Evolutionary conservation across 2,888 invertebrate genomes (phyloP).

Genomic region (Linyphia triangularis): DNA sequence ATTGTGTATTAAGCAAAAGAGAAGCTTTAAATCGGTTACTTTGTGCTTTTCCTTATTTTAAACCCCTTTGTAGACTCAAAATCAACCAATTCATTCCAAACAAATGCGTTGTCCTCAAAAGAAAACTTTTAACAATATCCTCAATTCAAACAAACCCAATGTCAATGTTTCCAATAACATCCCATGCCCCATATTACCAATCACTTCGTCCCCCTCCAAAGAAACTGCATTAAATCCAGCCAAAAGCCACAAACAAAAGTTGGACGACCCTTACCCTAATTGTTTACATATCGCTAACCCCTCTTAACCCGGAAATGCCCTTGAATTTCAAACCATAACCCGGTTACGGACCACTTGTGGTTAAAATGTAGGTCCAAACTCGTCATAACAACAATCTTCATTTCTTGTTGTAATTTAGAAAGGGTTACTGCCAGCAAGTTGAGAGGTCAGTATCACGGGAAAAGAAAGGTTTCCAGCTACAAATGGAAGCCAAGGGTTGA

Average conservation of each 20-base stretch:
- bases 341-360: background rate
- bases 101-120: too few species aligned
- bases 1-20: too few species aligned
- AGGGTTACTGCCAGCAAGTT: slow-evolving; percentile 3
- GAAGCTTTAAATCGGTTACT: too few species aligned
- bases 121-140: too few species aligned
- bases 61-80: too few species aligned
- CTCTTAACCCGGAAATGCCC: background rate
- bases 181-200: background rate
- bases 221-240: background rate
- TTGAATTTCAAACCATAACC: background rate
- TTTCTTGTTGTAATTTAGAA: background rate
- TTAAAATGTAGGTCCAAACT: background rate
- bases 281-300: background rate
- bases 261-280: background rate
- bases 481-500: too few species aligned
- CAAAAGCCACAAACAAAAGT: too few species aligned
- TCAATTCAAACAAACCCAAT: too few species aligned
- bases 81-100: too few species aligned
- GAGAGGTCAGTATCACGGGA: background rate
- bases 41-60: too few species aligned
- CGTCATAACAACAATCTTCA: background rate
- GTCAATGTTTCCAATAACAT: background rate
- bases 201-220: background rate
- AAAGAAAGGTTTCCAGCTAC: too few species aligned